Evolutionary conservation across 2,888 invertebrate genomes (phyloP).

Genomic region (Philonicus albiceps): DNA sequence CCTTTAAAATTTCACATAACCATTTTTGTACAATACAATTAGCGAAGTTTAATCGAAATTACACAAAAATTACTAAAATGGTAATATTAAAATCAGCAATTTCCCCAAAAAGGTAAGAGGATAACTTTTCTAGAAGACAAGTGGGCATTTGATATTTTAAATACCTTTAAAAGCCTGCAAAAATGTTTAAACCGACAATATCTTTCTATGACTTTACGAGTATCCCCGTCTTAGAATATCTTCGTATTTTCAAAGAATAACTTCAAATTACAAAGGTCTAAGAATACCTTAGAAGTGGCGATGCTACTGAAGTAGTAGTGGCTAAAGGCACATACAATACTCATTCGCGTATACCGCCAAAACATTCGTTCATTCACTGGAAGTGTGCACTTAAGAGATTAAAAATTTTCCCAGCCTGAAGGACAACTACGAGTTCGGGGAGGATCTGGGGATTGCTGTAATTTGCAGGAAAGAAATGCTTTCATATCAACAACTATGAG

Average conservation of each 20-base stretch:
- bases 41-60: no score
- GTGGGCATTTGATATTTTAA: neutral
- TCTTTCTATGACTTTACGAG: neutral
- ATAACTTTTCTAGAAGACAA: neutral
- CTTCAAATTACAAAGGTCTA: neutral
- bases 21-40: no score
- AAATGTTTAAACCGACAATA: neutral
- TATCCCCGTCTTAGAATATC: neutral
- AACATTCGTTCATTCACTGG: conserved; percentile 1
- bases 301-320: neutral
- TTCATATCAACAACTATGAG: neutral
- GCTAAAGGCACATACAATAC: neutral
- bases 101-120: no score
- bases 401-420: conserved; percentile 14
- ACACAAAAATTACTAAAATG: no score
- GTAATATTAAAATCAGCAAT: no score
- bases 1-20: no score
- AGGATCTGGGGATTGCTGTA: neutral
- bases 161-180: neutral
- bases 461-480: neutral
- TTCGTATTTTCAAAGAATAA: neutral
- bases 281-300: neutral
- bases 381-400: conserved; percentile 38
- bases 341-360: neutral
- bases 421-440: neutral